Conservation (phyloP, 2,113 vertebrate genomes). For the Erythrocebus patas region DNA sequence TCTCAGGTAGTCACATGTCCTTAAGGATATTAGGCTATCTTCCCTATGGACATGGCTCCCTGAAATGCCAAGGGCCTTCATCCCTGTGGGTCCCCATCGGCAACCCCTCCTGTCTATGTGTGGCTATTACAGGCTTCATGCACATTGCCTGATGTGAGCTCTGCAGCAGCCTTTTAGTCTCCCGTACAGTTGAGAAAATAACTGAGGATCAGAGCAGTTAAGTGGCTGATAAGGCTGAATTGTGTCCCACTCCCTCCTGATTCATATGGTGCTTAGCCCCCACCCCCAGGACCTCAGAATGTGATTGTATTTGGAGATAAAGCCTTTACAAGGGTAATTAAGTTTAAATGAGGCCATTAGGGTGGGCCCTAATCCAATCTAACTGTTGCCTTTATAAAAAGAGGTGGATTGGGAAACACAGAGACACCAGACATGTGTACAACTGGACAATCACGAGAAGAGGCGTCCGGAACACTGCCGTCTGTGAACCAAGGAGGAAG, state of each 20-base stretch:
- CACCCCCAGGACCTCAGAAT: neutral
- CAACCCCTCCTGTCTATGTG: neutral
- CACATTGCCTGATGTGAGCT: neutral
- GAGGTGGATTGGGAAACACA: neutral
- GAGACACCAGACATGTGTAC: accelerated
- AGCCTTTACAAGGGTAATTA: neutral
- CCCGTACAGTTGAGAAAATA: neutral
- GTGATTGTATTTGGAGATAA: neutral
- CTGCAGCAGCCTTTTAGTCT: neutral
- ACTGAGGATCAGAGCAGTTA: neutral
- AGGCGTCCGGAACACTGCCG: neutral
- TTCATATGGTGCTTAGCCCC: neutral
- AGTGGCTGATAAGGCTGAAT: neutral
- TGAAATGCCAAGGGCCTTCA: neutral
- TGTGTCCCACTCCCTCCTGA: neutral
- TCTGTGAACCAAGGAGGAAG: neutral
- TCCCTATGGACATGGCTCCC: neutral
- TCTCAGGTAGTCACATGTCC: neutral
- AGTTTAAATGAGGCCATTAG: neutral
- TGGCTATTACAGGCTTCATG: neutral
- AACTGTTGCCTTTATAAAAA: neutral
- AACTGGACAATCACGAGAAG: no score
- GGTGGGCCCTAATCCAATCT: neutral
- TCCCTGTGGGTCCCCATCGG: neutral
- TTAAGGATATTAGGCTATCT: neutral